Conservation (phyloP, 2,113 vertebrate species). For the Casuarius casuarius region DNA sequence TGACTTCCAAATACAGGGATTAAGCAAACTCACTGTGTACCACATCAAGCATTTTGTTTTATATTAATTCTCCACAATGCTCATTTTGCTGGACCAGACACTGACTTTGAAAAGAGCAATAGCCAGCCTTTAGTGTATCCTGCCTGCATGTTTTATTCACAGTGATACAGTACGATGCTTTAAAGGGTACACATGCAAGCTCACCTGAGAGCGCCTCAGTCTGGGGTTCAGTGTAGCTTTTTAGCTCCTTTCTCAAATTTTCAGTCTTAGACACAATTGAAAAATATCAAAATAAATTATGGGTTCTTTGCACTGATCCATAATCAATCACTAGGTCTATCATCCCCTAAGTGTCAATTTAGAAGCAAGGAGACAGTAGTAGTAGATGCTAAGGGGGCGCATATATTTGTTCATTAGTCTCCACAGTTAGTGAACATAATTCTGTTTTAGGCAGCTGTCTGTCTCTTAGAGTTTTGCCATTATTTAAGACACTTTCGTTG, state of each 20-base stretch:
- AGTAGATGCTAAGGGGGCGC: neutral
- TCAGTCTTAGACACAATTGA: neutral
- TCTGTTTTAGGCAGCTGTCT: neutral
- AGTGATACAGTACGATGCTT: neutral
- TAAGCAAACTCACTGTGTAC: neutral
- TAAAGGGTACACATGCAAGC: neutral
- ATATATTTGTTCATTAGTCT: neutral
- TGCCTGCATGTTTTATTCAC: neutral
- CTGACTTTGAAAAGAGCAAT: neutral
- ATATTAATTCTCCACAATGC: neutral
- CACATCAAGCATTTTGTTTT: neutral
- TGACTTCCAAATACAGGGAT: conserved; percentile 25
- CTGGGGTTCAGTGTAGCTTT: neutral
- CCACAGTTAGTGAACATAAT: neutral
- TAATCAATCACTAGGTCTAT: neutral
- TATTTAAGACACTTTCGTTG: neutral
- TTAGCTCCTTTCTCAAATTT: neutral
- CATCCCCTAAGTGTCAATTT: neutral
- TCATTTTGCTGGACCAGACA: neutral
- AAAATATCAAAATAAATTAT: neutral
- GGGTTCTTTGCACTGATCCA: neutral
- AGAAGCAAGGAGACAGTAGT: neutral
- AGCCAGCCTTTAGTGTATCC: neutral
- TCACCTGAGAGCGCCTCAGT: neutral
- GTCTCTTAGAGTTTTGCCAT: neutral